A percentile compares a stretch with the other conserved stretches of the same genome.
phyloP scores from a whole-genome alignment of 2,888 invertebrate species.

The Tanytarsus gracilentus region DNA sequence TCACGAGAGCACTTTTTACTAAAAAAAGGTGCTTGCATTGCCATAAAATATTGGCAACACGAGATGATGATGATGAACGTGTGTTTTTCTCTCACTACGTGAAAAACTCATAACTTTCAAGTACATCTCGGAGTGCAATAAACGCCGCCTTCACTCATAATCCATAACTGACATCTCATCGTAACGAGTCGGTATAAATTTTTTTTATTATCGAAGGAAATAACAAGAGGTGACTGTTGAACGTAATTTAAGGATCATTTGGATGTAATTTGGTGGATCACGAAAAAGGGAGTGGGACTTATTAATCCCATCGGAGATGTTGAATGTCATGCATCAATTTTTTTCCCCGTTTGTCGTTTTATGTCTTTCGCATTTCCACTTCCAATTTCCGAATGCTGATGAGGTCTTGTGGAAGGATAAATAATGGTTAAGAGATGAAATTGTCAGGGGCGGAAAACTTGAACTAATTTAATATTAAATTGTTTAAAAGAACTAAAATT shows the following conservation, averaged over 20 bases:
- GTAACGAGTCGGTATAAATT: not conserved
- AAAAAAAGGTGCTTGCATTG: no score
- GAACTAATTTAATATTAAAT: no score
- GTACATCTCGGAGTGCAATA: not conserved
- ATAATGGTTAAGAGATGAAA: no score
- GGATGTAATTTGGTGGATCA: slow-evolving; percentile 8
- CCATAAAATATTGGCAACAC: no score
- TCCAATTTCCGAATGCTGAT: no score
- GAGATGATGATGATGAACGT: no score
- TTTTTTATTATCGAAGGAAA: not conserved
- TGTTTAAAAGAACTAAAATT: no score
- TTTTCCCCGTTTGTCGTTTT: not conserved
- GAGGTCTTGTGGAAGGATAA: no score
- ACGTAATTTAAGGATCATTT: slow-evolving; percentile 26
- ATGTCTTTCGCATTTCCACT: not conserved
- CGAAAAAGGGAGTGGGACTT: slow-evolving; percentile 5
- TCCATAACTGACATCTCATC: not conserved
- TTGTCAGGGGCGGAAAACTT: no score
- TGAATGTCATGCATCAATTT: slow-evolving; percentile 8
- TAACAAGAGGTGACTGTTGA: slow-evolving; percentile 1
- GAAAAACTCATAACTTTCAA: not conserved
- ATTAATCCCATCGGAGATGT: slow-evolving; percentile 23
- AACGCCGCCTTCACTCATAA: no score
- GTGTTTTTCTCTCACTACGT: no score
- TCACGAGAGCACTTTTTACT: not conserved